Evolutionary conservation across 2,888 invertebrate species (phyloP), one percentile per base, ranked within the genome.

Genomic region (Trissolcus brochymenae): DNA sequence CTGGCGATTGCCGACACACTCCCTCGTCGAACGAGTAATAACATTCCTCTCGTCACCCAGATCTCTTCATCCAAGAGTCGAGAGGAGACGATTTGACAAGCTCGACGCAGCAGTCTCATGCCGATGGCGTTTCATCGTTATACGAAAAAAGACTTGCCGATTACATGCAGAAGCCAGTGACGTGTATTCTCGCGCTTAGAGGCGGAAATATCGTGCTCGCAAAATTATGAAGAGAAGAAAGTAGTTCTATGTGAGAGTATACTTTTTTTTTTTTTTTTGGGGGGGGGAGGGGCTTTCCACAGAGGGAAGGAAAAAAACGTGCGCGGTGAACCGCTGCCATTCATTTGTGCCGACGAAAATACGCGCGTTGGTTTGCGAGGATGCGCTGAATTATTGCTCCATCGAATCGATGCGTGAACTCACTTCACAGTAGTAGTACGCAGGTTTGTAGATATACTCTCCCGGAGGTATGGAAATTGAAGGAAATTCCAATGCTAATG

Each of bases 301-400:
- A 46, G 11, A 14, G 11, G 16, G 7, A 3, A 46, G 16, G 14
- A 46, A 54, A 64, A 54, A 51, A 73, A 73, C 0, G 9, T 2
- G 25, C 25, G 25, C 64, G 59, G 57, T 46, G 64, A 57, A 55
- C 55, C 51, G 41, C 40, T 56, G 51, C 50, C 60, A 74, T 67
- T 74, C 67, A 74, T 55, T 61, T 49, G 60, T 54, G 49, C 60
- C 51, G 46, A 29, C 14, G n/a, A 57, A 61, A 67, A 61, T 51
- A 50, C 11, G 35, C 6, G 29, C 51, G 61, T 41, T 13, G 51
- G 51, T 61, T 62, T 56, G 40, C 61, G 61, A 41, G 56, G 65
- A 67, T 65, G 73, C 56, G 19, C 54, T 79, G 73, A 79, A 81
- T 80, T 81, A 80, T 80, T 78, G 62, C 74, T 19, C 72, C 78